Evolutionary conservation across 2,113 vertebrate genomes (phyloP), one percentile per base, ranked within the genome.

Genomic region (Heliornis fulica): DNA sequence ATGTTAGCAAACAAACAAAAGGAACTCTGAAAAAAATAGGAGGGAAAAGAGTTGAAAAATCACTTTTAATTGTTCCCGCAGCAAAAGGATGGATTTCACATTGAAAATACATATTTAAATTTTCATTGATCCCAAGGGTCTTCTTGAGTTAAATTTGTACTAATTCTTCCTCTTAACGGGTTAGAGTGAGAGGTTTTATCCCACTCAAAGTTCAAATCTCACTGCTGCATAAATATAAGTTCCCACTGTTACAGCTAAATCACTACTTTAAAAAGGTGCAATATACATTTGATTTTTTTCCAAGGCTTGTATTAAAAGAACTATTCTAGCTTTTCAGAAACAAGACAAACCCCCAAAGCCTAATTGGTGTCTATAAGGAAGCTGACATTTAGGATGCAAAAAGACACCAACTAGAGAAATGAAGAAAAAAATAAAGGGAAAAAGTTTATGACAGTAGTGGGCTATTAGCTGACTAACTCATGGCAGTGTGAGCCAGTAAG

Each of bases 311-410:
- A 76, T 71, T 59, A 59, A 77, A 91, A 91, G 13, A 56, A 20
- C 17, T 57, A 19, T 17, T 76, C 22, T 16, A 81, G 20, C n/a
- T 71, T 93, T 88, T 81, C 53, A 68, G 60, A 93, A 88, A 57
- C 63, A 21, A 85, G 20, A 78, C 32, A 89, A 83, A 83, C 20
- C 22, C 20, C 69, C 45, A 71, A 61, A 76, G 17, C 61, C 90
- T 96, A 97, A 95, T 79, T 91, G 68, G 26, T 84, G 53, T 82
- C 61, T 77, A 25, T 34, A 57, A 29, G 32, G 60, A 96, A 93
- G 25, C 7, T 77, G 50, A 23, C 29, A 7, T 77, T 93, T 75
- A 77, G 45, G 72, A 89, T 90, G 68, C 45, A 74, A 94, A 91
- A 87, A 46, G 70, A 43, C 50, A 90, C 48, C 26, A 84, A 45